Base-by-base conservation (phyloP, 2,113 vertebrate genomes). In the Seriola dumerili region DNA sequence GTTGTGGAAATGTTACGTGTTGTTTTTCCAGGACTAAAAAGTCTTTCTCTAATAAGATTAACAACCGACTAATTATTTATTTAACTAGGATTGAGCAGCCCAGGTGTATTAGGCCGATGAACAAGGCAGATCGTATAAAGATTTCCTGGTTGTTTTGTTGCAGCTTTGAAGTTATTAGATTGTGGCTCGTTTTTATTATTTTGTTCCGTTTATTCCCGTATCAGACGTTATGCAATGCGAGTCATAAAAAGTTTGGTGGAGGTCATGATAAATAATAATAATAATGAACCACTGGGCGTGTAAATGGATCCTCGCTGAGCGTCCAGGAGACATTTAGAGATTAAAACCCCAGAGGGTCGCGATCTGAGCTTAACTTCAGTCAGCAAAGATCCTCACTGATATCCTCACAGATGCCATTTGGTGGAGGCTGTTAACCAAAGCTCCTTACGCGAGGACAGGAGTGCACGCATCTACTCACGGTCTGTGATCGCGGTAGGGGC, bases 371-470 rank as follows among this genome's bases (percentile, higher is more conserved):
- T 81, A 85, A 71, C 64, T 73, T 38, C 34, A 13, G 40, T 65
- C 72, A 4, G 66, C 14, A 65, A 29, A 81, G 76, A 83, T 74
- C 76, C 85, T 50, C 29, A 12, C 73, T 66, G 81, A 87, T 69
- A 68, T 62, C 75, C 73, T 71, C 80, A 74, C 84, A 85, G 50
- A 78, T 59, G 85, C 58, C 78, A 72, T 82, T 44, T 64, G 66
- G 80, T 50, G 73, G 54, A 85, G 29, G 66, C 59, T 70, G 64
- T 81, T 72, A 72, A 55, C 38, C 52, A 87, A 91, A 91, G 73
- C 86, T 85, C 19, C 80, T 90, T 81, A 85, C 4, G 23, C 14
- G 44, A 75, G 50, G 40, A 9, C 68, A 34, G 40, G 25, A 84
- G 66, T 4, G 23, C 57, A 25, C 2, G 1, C 76, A 74, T 71